Base-by-base conservation (phyloP, 2,888 invertebrate species). In the Leptinotarsa rubiginosa region DNA sequence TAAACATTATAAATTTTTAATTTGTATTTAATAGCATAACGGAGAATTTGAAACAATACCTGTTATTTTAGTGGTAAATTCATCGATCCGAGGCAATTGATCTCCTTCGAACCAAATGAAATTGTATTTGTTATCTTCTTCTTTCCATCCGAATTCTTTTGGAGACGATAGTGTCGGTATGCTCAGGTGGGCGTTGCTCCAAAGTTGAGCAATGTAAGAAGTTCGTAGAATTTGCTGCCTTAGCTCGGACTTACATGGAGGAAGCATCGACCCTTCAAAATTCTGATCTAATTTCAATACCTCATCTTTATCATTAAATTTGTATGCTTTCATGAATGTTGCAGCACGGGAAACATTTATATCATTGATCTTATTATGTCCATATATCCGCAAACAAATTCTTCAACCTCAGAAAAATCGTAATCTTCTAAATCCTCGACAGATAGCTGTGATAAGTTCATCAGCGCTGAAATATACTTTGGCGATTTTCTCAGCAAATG, bases 381-480 rank as follows among this genome's bases (percentile, higher is more conserved):
- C 66, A 71, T 78, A 81, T 72, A 81, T 74, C 50, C 73, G 69
- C 79, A 81, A 59, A 80, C 75, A 62, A 74, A 77, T 67, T 75
- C 68, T 73, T 77, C 75, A 70, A 70, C 20, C 68, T 74, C 47
- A 5, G 20, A 64, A 73, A 73, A 56, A 73, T 56, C 18, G 50
- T 49, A 49, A 49, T 64, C 22, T 52, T 71, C 47, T 66, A 75
- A 52, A 69, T 78, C 72, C 71, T 69, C 75, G 13, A 69, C 72
- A 52, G 65, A 54, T 65, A 78, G 47, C 70, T 78, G 77, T 65
- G 54, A 50, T 62, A 69, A 54, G 18, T 69, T 47, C 15, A 22
- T 69, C 50, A 70, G 77, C 13, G 77, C 75, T 76, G 47, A 72
- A 66, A 78, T 78, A 65, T 78, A 79, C 15, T 73, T 69, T 71